Percentiles rank a stretch among this genome's conserved stretches.
Conservation (phyloP, 2,888 invertebrate species). For the Theristus sp. region DNA sequence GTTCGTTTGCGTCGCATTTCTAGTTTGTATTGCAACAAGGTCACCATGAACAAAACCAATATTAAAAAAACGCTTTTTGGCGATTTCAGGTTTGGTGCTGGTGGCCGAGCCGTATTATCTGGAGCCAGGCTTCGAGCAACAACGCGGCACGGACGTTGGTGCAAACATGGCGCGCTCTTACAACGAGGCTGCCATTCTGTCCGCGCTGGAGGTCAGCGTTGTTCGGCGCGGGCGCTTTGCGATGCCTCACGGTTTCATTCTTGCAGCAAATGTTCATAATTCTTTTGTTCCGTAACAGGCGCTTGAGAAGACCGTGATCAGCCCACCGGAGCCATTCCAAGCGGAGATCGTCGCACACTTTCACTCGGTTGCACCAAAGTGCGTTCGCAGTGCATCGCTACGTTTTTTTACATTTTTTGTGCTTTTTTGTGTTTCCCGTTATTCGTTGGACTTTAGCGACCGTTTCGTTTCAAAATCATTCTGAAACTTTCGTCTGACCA, state of each 20-base stretch:
- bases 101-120: constrained; percentile 89
- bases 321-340: neutral
- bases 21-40: neutral
- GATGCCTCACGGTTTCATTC: too few relatives aligned
- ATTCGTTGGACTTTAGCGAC: too few relatives aligned
- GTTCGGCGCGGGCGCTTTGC: neutral
- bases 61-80: neutral
- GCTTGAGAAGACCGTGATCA: neutral
- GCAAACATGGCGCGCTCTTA: constrained; percentile 84
- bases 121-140: constrained; percentile 87
- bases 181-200: constrained; percentile 68
- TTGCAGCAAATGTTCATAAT: neutral
- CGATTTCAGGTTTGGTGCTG: constrained; percentile 58
- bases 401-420: too few relatives aligned
- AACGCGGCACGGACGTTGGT: constrained; percentile 74
- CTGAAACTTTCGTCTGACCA: too few relatives aligned
- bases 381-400: too few relatives aligned
- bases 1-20: constrained; percentile 19
- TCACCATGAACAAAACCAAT: neutral
- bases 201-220: constrained; percentile 4
- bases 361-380: neutral
- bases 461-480: too few relatives aligned
- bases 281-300: neutral
- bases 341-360: neutral
- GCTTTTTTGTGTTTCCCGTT: too few relatives aligned